These are phyloP conservation scores for Columba guinea DNA, from an alignment of 2,797 vertebrate species.

Conservation along the genomic window DNA sequence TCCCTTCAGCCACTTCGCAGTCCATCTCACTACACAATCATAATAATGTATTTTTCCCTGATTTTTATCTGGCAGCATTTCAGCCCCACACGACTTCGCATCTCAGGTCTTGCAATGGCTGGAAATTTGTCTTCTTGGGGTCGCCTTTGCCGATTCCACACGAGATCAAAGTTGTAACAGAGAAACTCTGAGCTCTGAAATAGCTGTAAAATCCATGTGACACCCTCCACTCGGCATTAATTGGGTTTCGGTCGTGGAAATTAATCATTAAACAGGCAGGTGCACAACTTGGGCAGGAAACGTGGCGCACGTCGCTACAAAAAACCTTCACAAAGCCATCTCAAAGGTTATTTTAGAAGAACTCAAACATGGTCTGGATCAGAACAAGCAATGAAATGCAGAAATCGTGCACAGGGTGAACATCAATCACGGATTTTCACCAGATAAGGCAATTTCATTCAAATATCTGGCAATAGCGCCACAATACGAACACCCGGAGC, in stretches of 20 bases:
- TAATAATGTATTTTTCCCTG: background rate
- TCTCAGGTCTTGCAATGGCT: background rate
- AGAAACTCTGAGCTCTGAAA: background rate
- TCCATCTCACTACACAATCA: too few species aligned
- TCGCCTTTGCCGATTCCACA: background rate
- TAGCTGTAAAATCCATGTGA: background rate
- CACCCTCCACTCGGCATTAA: background rate
- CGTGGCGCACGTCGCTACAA: background rate
- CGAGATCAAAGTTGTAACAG: background rate
- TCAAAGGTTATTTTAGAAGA: background rate
- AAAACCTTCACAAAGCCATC: background rate
- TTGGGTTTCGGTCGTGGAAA: background rate
- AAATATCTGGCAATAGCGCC: background rate
- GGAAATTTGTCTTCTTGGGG: background rate
- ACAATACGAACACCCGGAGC: background rate
- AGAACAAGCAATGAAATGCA: background rate
- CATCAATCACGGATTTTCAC: background rate
- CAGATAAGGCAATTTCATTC: background rate
- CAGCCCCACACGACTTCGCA: background rate
- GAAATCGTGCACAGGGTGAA: background rate
- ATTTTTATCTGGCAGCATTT: background rate
- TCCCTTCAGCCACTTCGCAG: too few species aligned
- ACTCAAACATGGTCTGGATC: fast-evolving
- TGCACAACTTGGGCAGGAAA: background rate
- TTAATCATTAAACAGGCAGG: constrained; percentile 30